These are phyloP conservation scores for Cactoblastis cactorum DNA, from an alignment of 2,888 invertebrate species.

Conservation along the genomic window DNA sequence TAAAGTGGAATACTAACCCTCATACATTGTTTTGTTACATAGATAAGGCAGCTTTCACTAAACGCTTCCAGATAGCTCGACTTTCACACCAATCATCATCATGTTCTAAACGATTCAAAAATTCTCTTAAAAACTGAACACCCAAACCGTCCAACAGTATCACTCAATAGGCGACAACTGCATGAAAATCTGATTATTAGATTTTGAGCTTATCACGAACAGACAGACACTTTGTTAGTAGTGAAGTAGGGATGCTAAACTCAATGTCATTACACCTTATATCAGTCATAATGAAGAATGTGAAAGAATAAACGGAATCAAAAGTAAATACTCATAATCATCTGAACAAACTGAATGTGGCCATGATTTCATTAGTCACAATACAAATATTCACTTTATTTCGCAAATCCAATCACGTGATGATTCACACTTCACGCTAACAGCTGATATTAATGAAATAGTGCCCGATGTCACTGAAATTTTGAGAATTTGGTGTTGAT, in stretches of 20 bases:
- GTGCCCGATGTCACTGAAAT: conserved; percentile 10
- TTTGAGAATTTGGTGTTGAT: neutral
- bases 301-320: neutral
- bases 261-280: neutral
- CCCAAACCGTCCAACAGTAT: no score
- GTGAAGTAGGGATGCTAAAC: neutral
- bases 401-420: neutral
- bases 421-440: neutral
- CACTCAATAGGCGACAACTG: no score
- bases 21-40: no score
- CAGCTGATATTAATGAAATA: conserved; percentile 11
- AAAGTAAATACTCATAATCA: conserved; percentile 7
- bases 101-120: no score
- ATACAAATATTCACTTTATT: neutral
- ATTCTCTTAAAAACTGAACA: no score
- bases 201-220: no score
- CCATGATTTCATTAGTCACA: neutral
- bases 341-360: neutral
- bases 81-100: no score
- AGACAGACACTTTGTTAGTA: no score
- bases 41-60: no score
- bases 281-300: neutral
- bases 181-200: no score
- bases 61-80: no score
- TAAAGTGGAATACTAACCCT: no score